Base-by-base conservation (phyloP, 1,140 invertebrate genomes). In the Megalonaias nervosa region DNA sequence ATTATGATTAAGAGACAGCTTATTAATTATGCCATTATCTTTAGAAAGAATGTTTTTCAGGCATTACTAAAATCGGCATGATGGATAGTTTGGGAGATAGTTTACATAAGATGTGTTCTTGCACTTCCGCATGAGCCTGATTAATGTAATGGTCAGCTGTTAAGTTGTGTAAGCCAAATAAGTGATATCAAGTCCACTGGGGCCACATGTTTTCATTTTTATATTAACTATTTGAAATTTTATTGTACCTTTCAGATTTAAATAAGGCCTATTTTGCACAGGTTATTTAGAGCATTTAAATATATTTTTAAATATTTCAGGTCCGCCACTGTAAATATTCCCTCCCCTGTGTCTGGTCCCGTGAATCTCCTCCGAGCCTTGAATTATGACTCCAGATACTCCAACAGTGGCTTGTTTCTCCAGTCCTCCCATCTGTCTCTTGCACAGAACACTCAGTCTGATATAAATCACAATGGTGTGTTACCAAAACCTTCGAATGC, bases 281-380 rank as follows among this genome's bases (percentile, higher is more conserved):
- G 4, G 6, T 48, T 48, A 9, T 38, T 38, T 38, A 48, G 38
- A 48, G 4, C 38, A 48, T 68, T 21, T 58, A 21, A 15, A 70
- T 21, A 0, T 70, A 23, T 55, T 15, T 57, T 26, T 14, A 14
- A 57, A 69, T 17, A 58, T 55, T 58, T 65, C 16, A 26, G 58
- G 61, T 38, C 76, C 5, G 4, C 38, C 6, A 48, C 9, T 48
- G 38, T 6, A 48, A 48, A 48, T 48, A 48, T 48, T 48, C 38
- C 70, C 2, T 78, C 76, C 4, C 75, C 77, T 12, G 74, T 69
- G 15, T 85, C 87, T 17, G 83, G 81, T 60, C 81, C 87, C 23
- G 83, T 90, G 1, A 90, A 86, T 68, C 74, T 90, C 55, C 80
- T 90, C 38, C 80, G 88, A 67, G 84, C 89, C 2, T 80, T 90